Conservation (phyloP, 2,888 invertebrate genomes). For the Drosophila mimetica region DNA sequence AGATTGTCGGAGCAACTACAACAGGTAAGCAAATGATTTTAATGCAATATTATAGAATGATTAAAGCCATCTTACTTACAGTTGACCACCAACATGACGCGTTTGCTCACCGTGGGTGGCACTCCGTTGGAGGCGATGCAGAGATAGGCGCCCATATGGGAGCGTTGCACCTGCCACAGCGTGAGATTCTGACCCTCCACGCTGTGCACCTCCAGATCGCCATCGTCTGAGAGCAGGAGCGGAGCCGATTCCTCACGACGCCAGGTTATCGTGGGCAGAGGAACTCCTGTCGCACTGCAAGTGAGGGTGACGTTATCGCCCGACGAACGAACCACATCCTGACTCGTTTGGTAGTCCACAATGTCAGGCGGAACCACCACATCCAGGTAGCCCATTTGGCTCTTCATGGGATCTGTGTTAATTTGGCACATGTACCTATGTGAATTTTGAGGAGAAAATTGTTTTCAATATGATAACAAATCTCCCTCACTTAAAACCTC, state of each 20-base stretch:
- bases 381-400: constrained; percentile 93
- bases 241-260: constrained; percentile 91
- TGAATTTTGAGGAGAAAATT: no score
- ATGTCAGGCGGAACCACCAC: constrained; percentile 96
- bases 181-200: constrained; percentile 82
- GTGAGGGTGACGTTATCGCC: constrained; percentile 93
- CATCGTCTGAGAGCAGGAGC: constrained; percentile 34
- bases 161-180: constrained; percentile 78
- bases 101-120: constrained; percentile 84
- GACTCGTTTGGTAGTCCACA: constrained; percentile 93
- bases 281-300: constrained; percentile 95
- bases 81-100: constrained; percentile 82
- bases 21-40: not conserved
- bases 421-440: constrained; percentile 96
- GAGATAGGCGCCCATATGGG: constrained; percentile 83
- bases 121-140: constrained; percentile 84
- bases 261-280: constrained; percentile 94
- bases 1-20: constrained; percentile 83
- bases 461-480: no score
- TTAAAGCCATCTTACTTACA: constrained; percentile 71
- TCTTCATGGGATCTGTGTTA: constrained; percentile 96
- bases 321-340: constrained; percentile 93
- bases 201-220: constrained; percentile 75
- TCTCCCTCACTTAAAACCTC: no score
- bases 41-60: not conserved